Conservation (phyloP, 1,140 invertebrate species). For the Drosophila kurseongensis region DNA sequence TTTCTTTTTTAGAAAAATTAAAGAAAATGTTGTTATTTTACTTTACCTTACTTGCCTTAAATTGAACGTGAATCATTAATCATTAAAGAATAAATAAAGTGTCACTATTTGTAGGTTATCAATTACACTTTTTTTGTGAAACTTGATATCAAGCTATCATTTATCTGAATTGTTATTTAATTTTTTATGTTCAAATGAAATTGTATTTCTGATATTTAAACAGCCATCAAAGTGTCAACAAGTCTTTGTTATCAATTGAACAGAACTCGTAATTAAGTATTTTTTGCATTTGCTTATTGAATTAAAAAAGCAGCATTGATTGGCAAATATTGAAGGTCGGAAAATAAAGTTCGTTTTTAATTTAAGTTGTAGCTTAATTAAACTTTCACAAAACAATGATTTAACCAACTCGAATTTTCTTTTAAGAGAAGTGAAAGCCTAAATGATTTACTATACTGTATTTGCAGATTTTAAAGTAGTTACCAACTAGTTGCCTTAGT, state of each 20-base stretch:
- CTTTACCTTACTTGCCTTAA: too few species aligned
- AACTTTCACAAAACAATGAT: background rate
- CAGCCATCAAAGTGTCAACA: slow-evolving; percentile 12
- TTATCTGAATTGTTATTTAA: background rate
- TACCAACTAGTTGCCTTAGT: background rate
- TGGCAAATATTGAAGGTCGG: slow-evolving; percentile 12
- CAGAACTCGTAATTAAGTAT: slow-evolving; percentile 17
- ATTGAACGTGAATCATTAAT: too few species aligned
- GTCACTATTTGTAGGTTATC: slow-evolving; percentile 1
- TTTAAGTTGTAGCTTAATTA: slow-evolving; percentile 16
- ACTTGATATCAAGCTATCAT: background rate
- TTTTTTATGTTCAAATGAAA: slow-evolving; percentile 6
- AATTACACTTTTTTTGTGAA: background rate
- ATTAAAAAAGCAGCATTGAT: slow-evolving; percentile 18
- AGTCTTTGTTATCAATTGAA: slow-evolving; percentile 12
- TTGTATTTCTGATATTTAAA: slow-evolving; percentile 5
- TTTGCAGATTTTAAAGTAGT: background rate
- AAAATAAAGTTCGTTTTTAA: background rate
- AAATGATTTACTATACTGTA: background rate
- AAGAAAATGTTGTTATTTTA: background rate
- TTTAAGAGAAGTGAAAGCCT: background rate
- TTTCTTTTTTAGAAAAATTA: background rate
- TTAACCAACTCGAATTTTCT: background rate
- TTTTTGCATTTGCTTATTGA: background rate
- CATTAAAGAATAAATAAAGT: slow-evolving; percentile 27